phyloP scores from a whole-genome alignment of 2,888 invertebrate species.

The Calameuta pallipes region DNA sequence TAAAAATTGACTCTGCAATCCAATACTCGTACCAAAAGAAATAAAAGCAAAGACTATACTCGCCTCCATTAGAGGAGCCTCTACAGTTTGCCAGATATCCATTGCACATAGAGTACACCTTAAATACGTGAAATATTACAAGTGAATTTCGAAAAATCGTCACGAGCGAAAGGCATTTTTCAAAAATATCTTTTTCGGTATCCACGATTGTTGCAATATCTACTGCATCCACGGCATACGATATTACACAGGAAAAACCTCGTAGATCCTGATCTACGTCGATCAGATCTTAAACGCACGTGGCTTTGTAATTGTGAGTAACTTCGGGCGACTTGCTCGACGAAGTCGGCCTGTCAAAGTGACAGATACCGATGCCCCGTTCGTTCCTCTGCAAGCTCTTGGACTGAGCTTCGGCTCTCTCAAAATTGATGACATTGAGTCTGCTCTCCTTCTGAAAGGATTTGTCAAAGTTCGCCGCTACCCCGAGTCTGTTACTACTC shows the following conservation, averaged over 20 bases:
- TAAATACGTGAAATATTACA: not conserved
- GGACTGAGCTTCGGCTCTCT: not conserved
- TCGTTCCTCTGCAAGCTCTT: constrained; percentile 10
- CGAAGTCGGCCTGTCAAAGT: constrained; percentile 37
- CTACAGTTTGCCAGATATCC: not conserved
- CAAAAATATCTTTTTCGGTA: not conserved
- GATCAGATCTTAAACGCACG: constrained; percentile 45
- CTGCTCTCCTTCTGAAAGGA: not conserved
- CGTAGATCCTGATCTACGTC: not conserved
- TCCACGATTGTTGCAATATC: too few species aligned
- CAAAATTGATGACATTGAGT: not conserved
- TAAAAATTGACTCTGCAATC: not conserved
- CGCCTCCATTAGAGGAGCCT: not conserved
- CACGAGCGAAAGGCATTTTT: not conserved
- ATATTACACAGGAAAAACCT: not conserved
- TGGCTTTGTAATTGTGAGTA: constrained; percentile 54
- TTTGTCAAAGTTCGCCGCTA: not conserved
- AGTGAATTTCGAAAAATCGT: not conserved
- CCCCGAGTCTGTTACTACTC: not conserved
- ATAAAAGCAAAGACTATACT: not conserved
- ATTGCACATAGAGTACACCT: not conserved
- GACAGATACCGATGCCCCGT: constrained; percentile 17
- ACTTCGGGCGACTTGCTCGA: constrained; percentile 54
- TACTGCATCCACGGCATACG: not conserved
- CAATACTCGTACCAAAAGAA: not conserved